Conservation (phyloP, 2,888 invertebrate genomes). For the Lottia gigantea region DNA sequence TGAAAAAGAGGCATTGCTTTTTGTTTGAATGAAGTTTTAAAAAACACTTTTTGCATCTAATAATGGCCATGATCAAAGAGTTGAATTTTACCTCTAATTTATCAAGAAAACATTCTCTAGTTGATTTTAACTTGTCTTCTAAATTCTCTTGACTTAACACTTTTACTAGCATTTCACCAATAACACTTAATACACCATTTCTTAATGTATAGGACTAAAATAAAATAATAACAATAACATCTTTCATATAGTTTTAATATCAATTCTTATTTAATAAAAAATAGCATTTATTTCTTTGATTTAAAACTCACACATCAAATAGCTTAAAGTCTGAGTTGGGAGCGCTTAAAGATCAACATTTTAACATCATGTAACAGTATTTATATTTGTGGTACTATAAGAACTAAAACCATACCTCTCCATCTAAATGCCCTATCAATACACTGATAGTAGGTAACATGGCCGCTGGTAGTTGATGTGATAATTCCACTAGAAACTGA, state of each 20-base stretch:
- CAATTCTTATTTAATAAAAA: background rate
- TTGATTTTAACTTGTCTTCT: constrained; percentile 75
- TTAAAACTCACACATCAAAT: too few species aligned
- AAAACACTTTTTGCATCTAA: too few species aligned
- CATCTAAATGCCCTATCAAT: constrained; percentile 75
- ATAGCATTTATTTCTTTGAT: too few species aligned
- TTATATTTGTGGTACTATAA: too few species aligned
- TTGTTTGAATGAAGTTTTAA: too few species aligned
- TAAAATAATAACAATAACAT: constrained; percentile 21
- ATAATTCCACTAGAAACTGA: constrained; percentile 76
- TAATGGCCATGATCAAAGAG: too few species aligned
- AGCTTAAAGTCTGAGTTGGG: too few species aligned
- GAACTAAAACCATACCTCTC: constrained; percentile 58
- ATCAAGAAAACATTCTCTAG: constrained; percentile 83
- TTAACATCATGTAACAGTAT: too few species aligned
- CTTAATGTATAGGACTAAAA: constrained; percentile 75
- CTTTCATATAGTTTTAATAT: background rate
- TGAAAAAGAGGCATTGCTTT: too few species aligned
- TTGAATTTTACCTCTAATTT: constrained; percentile 73
- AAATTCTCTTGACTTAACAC: constrained; percentile 81
- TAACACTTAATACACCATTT: constrained; percentile 84
- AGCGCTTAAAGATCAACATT: too few species aligned
- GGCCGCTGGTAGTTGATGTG: constrained; percentile 74
- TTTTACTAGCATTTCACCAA: constrained; percentile 80
- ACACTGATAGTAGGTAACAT: constrained; percentile 75